Evolutionary conservation across 1,140 invertebrate species (phyloP).

Genomic region (Himalopsyche phryganea): DNA sequence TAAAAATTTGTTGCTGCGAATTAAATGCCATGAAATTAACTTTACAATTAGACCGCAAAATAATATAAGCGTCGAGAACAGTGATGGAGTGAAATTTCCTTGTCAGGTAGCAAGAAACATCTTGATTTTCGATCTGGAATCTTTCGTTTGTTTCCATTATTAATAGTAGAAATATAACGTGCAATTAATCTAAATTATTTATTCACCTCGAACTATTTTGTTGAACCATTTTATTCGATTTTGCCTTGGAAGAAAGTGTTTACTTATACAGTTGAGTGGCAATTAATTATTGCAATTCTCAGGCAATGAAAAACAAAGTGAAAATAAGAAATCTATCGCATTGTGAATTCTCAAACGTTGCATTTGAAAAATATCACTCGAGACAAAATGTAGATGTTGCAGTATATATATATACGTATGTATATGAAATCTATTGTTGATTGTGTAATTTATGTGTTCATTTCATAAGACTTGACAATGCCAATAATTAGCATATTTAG

Average conservation of each 20-base stretch:
- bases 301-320: background rate
- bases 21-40: conserved; percentile 2
- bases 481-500: too few relatives aligned
- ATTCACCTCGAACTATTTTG: background rate
- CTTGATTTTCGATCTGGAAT: too few relatives aligned
- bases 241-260: background rate
- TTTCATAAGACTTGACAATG: too few relatives aligned
- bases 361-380: background rate
- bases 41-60: conserved; percentile 1
- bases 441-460: too few relatives aligned
- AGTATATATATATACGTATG: too few relatives aligned
- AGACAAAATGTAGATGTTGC: too few relatives aligned
- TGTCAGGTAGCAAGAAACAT: background rate
- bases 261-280: background rate
- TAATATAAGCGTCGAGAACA: background rate
- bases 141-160: too few relatives aligned
- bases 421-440: too few relatives aligned
- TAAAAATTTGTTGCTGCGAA: background rate
- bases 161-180: background rate
- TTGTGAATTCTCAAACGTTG: background rate
- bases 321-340: background rate
- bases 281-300: background rate
- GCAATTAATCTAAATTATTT: background rate
- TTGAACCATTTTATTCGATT: background rate
- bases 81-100: background rate